These are phyloP conservation scores for Sebastes cheni DNA, from an alignment of 2,797 vertebrate species.

Conservation along the genomic window DNA sequence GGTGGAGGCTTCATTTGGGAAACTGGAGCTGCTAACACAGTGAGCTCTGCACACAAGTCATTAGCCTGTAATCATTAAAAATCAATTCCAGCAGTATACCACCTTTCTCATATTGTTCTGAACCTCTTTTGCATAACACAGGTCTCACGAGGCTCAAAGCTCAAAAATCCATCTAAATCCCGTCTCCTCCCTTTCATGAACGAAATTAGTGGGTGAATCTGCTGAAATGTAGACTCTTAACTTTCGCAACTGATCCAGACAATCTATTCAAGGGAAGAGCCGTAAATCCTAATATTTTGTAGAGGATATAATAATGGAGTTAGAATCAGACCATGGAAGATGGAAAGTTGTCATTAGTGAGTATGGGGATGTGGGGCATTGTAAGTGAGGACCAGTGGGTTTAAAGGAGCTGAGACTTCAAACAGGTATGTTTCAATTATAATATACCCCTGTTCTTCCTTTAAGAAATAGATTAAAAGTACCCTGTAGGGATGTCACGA, in stretches of 20 bases:
- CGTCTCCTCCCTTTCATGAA: constrained; percentile 31
- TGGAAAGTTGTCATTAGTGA: constrained; percentile 35
- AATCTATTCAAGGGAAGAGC: constrained; percentile 40
- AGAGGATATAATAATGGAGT: constrained; percentile 33
- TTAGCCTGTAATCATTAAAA: constrained; percentile 30
- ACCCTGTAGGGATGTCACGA: background rate
- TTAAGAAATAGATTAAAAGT: background rate
- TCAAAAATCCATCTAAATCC: constrained; percentile 46
- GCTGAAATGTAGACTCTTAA: constrained; percentile 34
- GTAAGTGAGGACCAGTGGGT: background rate
- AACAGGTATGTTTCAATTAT: background rate
- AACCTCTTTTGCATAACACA: constrained; percentile 29
- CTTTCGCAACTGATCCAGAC: constrained; percentile 36
- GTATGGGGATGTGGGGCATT: background rate
- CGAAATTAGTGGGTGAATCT: constrained; percentile 43
- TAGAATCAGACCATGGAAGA: constrained; percentile 24
- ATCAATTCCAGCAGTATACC: constrained; percentile 18
- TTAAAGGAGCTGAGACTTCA: constrained; percentile 5
- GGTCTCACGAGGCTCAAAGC: constrained; percentile 14
- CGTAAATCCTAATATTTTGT: constrained; percentile 35
- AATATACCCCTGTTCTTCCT: background rate
- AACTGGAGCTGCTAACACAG: background rate
- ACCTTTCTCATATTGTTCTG: constrained; percentile 28
- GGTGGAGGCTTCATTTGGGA: background rate
- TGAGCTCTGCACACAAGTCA: constrained; percentile 18